Conservation (phyloP, 2,797 vertebrate species). For the Silurus lanzhouensis region DNA sequence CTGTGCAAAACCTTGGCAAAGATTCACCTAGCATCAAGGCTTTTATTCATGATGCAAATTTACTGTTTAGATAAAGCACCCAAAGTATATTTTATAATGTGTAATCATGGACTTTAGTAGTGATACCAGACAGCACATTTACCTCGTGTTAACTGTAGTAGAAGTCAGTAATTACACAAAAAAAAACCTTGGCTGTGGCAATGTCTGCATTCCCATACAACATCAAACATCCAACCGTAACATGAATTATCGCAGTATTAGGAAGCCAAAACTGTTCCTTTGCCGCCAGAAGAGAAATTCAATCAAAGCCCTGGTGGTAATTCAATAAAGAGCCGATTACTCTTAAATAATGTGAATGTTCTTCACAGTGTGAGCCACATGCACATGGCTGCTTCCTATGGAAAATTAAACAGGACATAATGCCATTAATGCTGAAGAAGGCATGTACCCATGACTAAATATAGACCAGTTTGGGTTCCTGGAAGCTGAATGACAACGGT, state of each 20-base stretch:
- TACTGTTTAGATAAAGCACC: not conserved
- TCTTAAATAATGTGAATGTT: slow-evolving; percentile 4
- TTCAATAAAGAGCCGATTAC: slow-evolving; percentile 34
- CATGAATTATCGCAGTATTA: slow-evolving; percentile 13
- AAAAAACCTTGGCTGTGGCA: not conserved
- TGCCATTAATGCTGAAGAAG: slow-evolving; percentile 30
- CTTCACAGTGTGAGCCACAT: not conserved
- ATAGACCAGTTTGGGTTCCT: slow-evolving; percentile 7
- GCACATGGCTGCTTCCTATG: not conserved
- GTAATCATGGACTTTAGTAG: not conserved
- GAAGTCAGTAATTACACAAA: not conserved
- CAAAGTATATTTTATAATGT: not conserved
- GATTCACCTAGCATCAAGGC: not conserved
- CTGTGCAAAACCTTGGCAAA: slow-evolving; percentile 14
- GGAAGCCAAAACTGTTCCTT: not conserved
- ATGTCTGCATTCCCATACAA: slow-evolving; percentile 4
- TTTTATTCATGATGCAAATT: not conserved
- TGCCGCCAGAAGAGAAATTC: not conserved
- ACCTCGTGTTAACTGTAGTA: not conserved
- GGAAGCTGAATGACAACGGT: slow-evolving; percentile 11
- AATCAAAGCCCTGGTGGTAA: not conserved
- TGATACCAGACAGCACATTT: not conserved
- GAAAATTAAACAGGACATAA: slow-evolving; percentile 30
- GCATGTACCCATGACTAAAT: slow-evolving; percentile 24
- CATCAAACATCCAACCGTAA: not conserved